Conservation (phyloP, 2,797 vertebrate species). For the Centroberyx gerrardi region DNA sequence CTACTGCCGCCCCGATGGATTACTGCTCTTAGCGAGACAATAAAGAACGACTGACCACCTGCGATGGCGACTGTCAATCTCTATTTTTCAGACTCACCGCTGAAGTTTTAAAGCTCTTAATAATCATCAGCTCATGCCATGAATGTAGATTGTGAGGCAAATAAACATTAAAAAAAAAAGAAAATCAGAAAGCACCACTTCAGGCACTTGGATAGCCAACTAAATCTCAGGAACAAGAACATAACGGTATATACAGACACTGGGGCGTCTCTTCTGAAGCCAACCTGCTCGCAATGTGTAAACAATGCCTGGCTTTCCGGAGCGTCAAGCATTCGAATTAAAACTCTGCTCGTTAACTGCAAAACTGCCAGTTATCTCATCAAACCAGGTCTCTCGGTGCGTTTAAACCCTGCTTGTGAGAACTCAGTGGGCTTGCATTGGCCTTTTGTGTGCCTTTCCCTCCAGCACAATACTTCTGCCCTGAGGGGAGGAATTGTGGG, state of each 20-base stretch:
- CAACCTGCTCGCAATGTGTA: slow-evolving; percentile 87
- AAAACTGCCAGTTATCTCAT: slow-evolving; percentile 86
- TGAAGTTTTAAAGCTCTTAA: slow-evolving; percentile 97
- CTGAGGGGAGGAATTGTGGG: slow-evolving; percentile 88
- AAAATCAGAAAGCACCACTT: slow-evolving; percentile 94
- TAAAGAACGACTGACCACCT: slow-evolving; percentile 86
- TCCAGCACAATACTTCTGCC: slow-evolving; percentile 87
- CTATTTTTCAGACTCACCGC: slow-evolving; percentile 89
- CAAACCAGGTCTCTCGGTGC: slow-evolving; percentile 83
- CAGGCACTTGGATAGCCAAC: slow-evolving; percentile 98
- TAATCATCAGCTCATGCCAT: slow-evolving; percentile 97
- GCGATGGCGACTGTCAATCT: slow-evolving; percentile 88
- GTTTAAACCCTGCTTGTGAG: slow-evolving; percentile 89
- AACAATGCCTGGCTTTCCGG: slow-evolving; percentile 88
- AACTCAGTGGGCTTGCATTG: slow-evolving; percentile 85
- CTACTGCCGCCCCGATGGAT: slow-evolving; percentile 87
- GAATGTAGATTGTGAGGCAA: slow-evolving; percentile 97
- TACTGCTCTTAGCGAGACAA: slow-evolving; percentile 90
- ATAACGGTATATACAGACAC: slow-evolving; percentile 93
- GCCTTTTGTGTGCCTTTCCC: slow-evolving; percentile 73
- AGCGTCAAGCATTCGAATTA: slow-evolving; percentile 87
- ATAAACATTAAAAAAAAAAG: slow-evolving; percentile 84
- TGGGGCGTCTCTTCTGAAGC: slow-evolving; percentile 88
- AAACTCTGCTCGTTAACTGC: slow-evolving; percentile 88
- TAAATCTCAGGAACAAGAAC: slow-evolving; percentile 92